Percentiles rank a stretch among this genome's conserved stretches.
These are phyloP conservation scores for Meloe dianella DNA, from an alignment of 2,888 invertebrate species.

Conservation along the genomic window DNA sequence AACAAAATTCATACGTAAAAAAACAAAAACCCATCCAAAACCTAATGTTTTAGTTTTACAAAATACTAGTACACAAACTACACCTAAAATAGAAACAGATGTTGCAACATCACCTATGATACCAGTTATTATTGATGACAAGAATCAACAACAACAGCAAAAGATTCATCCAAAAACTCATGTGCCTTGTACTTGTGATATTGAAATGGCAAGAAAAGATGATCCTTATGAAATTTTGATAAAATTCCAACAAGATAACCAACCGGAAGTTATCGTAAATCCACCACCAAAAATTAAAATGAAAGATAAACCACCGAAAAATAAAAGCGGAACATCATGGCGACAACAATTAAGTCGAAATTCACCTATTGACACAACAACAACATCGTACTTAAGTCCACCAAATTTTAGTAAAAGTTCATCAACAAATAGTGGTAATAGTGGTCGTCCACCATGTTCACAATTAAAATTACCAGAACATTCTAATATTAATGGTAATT, in stretches of 20 bases:
- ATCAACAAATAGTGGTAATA: not conserved
- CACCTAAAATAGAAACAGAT: constrained; percentile 42
- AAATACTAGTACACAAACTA: constrained; percentile 56
- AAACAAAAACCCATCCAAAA: constrained; percentile 26
- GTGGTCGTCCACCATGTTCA: not conserved
- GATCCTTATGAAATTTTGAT: constrained; percentile 55
- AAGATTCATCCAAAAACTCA: constrained; percentile 30
- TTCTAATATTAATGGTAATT: not conserved
- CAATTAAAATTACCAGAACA: not conserved
- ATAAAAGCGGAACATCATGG: constrained; percentile 45
- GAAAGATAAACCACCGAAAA: constrained; percentile 44
- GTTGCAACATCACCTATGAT: constrained; percentile 12
- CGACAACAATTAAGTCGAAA: constrained; percentile 50
- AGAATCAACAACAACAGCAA: not conserved
- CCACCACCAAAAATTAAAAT: constrained; percentile 30
- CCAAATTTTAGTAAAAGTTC: constrained; percentile 45
- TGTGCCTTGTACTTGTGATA: constrained; percentile 41
- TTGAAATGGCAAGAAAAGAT: constrained; percentile 30
- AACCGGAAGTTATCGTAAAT: constrained; percentile 47
- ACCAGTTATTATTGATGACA: not conserved
- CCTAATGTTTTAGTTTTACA: constrained; percentile 46
- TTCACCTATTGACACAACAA: constrained; percentile 46
- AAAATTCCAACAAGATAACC: constrained; percentile 49
- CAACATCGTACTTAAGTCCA: constrained; percentile 57
- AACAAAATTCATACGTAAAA: constrained; percentile 10